These are phyloP conservation scores for Calidris pygmaea DNA, from an alignment of 2,113 vertebrate genomes.

Conservation along the genomic window DNA sequence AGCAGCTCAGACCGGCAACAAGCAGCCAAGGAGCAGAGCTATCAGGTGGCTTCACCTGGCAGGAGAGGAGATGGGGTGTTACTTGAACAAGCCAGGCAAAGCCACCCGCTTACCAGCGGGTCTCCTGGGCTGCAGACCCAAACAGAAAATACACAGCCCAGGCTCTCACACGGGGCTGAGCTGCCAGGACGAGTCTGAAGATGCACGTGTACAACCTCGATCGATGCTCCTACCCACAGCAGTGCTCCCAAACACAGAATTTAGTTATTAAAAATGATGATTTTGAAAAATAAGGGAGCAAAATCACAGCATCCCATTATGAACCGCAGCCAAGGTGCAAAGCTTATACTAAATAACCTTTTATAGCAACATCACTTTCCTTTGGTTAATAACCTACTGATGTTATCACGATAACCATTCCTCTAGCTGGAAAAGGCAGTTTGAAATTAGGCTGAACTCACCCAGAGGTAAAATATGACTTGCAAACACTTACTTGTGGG, in stretches of 20 bases:
- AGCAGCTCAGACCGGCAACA: not conserved
- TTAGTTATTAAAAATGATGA: accelerated
- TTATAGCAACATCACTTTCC: not conserved
- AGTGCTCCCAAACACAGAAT: accelerated
- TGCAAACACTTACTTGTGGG: not conserved
- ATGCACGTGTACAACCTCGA: accelerated
- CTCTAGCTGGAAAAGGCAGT: not conserved
- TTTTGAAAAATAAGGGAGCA: not conserved
- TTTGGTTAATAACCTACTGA: not conserved
- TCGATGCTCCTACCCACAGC: accelerated
- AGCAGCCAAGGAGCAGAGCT: not conserved
- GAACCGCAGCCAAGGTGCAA: not conserved
- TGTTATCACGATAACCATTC: not conserved
- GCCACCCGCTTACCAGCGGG: not conserved
- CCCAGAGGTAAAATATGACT: not conserved
- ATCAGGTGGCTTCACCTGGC: not conserved
- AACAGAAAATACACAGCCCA: not conserved
- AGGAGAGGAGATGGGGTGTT: not conserved
- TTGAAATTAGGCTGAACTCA: not conserved
- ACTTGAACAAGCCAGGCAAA: not conserved
- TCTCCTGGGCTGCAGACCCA: not conserved
- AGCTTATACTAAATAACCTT: not conserved
- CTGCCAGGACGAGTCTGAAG: no score
- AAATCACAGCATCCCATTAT: not conserved
- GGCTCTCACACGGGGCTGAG: accelerated